Percentiles rank a stretch among this genome's conserved stretches.
Conservation (phyloP, 2,113 vertebrate genomes). For the Apodemus sylvaticus region DNA sequence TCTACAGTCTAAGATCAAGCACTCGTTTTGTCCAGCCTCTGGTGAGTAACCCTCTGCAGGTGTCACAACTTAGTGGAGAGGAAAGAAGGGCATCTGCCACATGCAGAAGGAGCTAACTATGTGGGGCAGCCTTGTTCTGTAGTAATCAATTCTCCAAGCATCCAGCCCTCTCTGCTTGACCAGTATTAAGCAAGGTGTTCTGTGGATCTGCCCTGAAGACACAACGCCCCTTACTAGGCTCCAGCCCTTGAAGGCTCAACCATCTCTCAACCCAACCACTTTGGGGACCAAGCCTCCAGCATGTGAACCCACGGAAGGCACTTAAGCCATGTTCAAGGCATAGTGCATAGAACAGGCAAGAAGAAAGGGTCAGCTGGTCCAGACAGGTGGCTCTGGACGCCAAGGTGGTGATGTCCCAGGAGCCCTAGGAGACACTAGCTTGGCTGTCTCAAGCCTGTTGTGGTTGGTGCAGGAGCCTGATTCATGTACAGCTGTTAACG, state of each 20-base stretch:
- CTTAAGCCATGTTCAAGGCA: background rate
- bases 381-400: background rate
- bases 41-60: background rate
- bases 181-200: background rate
- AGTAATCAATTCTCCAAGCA: background rate
- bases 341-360: background rate
- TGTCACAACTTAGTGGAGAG: background rate
- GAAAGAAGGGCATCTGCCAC: background rate
- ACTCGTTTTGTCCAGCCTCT: background rate
- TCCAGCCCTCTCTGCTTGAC: background rate
- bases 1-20: background rate
- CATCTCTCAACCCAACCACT: background rate
- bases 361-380: background rate
- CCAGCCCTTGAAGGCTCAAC: background rate
- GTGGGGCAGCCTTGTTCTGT: too few relatives aligned
- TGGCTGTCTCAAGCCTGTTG: too few relatives aligned
- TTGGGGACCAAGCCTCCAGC: background rate
- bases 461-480: too few relatives aligned
- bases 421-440: too few relatives aligned
- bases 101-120: background rate
- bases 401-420: too few relatives aligned
- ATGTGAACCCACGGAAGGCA: background rate
- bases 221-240: background rate
- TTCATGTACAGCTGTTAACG: background rate
- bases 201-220: background rate